Evolutionary conservation across 2,113 vertebrate species (phyloP).

Genomic region (Pica pica): DNA sequence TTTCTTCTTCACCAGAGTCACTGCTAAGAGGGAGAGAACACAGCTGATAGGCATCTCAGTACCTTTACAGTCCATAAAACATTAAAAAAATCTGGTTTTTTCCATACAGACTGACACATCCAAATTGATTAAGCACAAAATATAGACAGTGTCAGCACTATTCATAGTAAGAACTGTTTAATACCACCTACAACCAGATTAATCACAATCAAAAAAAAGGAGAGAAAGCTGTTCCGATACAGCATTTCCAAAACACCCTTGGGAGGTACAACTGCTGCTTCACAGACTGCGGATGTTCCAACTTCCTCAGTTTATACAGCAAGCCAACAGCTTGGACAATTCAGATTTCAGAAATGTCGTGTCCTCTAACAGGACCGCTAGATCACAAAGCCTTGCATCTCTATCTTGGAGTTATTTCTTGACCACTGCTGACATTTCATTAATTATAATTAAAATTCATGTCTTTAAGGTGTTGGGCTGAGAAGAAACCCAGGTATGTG

Average conservation of each 20-base stretch:
- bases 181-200: background rate
- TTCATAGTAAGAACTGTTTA: background rate
- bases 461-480: background rate
- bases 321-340: background rate
- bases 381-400: background rate
- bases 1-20: background rate
- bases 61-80: background rate
- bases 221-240: background rate
- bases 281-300: background rate
- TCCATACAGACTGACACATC: background rate
- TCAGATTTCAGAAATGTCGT: background rate
- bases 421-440: background rate
- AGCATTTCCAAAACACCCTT: background rate
- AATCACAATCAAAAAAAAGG: background rate
- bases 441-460: background rate
- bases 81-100: accelerated
- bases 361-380: background rate
- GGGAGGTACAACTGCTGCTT: background rate
- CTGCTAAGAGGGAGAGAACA: background rate
- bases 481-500: background rate
- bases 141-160: background rate
- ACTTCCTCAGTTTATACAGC: background rate
- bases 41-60: background rate
- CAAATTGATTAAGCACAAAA: background rate
- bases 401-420: background rate